Evolutionary conservation across 2,888 invertebrate genomes (phyloP), one percentile per base, ranked within the genome.

Genomic region (Acanthococcus lagerstroemiae): DNA sequence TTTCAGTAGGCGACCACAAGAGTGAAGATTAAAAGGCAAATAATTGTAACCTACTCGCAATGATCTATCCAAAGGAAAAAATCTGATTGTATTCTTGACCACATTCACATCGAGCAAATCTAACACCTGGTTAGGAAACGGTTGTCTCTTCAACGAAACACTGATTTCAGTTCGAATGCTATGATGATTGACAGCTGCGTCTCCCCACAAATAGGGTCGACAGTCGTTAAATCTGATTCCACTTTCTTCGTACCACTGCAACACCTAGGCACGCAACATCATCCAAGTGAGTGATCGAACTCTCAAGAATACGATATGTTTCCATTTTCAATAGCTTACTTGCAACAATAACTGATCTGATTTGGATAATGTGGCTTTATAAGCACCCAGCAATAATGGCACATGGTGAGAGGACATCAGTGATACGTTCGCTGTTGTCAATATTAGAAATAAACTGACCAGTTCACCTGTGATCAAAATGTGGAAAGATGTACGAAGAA

Each of bases 141-240:
- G 68, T 55, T 66, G 66, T 58, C 67, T 61, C 56, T 69, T 56
- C 54, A 69, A 72, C 65, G 73, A 71, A 21, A 75, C 70, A 4
- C 74, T 69, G 4, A 69, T 30, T 30, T 72, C 70, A 4, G 67
- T 69, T 24, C 69, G 67, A 0, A 89, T 80, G 1, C 88, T 84
- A 73, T 90, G 90, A 74, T 88, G 84, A 58, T 83, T 83, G 0
- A 87, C 84, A 0, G 90, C 92, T 2, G 87, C 83, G 73, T 84
- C 84, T 0, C 92, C 91, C 87, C 90, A 94, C 0, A 93, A 78
- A 72, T 87, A 88, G 0, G 93, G 93, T 69, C 87, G 84, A 74
- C 82, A 87, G 71, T 84, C 80, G 57, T 80, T 78, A 12, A 88
- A 78, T 21, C 82, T 81, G 67, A 84, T 78, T 60, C 83, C 84